Evolutionary conservation across 2,888 invertebrate species (phyloP).

Genomic region (Macrosiphum euphorbiae): DNA sequence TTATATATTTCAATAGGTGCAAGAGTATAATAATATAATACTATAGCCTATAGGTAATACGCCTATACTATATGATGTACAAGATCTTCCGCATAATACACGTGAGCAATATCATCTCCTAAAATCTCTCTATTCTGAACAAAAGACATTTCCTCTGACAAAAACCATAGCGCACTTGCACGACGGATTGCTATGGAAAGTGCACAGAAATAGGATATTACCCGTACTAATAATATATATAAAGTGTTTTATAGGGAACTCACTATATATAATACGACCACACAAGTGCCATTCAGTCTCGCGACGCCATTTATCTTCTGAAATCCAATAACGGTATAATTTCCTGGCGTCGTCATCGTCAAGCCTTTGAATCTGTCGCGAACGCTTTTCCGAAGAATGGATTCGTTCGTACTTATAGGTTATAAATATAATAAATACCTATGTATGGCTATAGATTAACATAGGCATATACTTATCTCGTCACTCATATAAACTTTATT

Average conservation of each 20-base stretch:
- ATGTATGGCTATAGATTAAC: not conserved
- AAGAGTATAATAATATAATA: not conserved
- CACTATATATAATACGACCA: not conserved
- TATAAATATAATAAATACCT: not conserved
- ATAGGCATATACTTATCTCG: not conserved
- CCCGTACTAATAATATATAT: not conserved
- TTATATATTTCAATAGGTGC: not conserved
- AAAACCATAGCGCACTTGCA: not conserved
- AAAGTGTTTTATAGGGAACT: not conserved
- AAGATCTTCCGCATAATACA: not conserved
- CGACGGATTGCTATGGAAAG: not conserved
- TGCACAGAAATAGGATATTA: not conserved
- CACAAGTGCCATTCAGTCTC: not conserved
- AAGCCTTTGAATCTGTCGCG: not conserved
- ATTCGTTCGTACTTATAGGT: not conserved
- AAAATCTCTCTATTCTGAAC: not conserved
- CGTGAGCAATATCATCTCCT: not conserved
- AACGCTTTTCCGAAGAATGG: not conserved
- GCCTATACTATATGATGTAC: not conserved
- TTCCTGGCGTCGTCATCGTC: not conserved
- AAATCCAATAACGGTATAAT: conserved; percentile 15
- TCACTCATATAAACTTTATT: not conserved
- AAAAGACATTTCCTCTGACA: conserved; percentile 3
- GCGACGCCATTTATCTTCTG: not conserved
- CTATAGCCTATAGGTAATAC: not conserved